Conservation (phyloP, 2,888 invertebrate genomes). For the Habroteleia sp. region DNA sequence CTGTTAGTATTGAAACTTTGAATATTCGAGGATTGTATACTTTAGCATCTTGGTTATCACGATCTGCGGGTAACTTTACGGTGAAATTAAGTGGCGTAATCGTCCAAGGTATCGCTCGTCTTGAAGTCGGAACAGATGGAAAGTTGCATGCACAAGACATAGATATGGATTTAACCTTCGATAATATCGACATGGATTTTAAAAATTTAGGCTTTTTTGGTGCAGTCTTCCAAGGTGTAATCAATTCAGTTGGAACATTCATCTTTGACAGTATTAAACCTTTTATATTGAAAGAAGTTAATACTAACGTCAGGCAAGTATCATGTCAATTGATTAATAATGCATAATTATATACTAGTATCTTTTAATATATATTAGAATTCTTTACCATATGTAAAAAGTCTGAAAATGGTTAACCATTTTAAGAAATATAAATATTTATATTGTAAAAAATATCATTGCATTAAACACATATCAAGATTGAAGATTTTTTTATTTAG, state of each 20-base stretch:
- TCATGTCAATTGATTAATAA: no score
- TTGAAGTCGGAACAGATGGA: conserved; percentile 89
- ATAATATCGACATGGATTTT: conserved; percentile 89
- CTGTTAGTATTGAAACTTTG: conserved; percentile 87
- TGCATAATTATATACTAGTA: no score
- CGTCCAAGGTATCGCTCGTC: conserved; percentile 86
- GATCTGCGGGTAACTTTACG: conserved; percentile 89
- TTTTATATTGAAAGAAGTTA: conserved; percentile 89
- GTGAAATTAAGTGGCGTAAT: conserved; percentile 88
- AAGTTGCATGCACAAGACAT: conserved; percentile 89
- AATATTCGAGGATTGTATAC: conserved; percentile 89
- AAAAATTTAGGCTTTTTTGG: conserved; percentile 91
- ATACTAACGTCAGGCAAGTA: conserved; percentile 84
- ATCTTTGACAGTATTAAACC: conserved; percentile 94
- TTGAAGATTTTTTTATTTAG: no score
- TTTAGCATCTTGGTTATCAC: conserved; percentile 86
- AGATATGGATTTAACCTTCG: conserved; percentile 89
- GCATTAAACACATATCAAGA: no score
- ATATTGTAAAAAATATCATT: no score
- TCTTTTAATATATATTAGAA: no score
- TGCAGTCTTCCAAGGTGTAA: conserved; percentile 86
- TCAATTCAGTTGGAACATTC: conserved; percentile 91
- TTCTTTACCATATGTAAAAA: no score
- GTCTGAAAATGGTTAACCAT: no score
- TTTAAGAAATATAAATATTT: no score